Conservation (phyloP, 2,113 vertebrate species). For the Opisthocomus hoazin region DNA sequence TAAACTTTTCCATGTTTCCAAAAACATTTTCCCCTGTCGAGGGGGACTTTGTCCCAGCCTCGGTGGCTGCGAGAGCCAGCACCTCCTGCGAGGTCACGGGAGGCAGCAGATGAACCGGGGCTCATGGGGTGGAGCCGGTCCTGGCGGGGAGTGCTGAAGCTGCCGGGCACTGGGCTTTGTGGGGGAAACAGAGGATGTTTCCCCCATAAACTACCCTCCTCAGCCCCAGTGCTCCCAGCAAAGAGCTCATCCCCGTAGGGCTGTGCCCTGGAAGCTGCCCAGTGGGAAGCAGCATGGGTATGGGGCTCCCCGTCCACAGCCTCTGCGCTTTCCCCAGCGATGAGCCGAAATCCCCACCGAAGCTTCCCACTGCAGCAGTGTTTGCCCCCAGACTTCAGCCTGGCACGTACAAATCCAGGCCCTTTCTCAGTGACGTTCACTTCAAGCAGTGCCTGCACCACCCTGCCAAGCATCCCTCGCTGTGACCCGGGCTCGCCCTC, state of each 20-base stretch:
- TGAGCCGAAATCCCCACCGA: not conserved
- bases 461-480: not conserved
- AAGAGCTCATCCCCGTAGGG: not conserved
- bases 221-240: not conserved
- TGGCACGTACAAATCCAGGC: not conserved
- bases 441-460: not conserved
- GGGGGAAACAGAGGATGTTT: not conserved
- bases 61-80: rapidly evolving
- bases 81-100: not conserved
- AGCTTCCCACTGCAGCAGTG: rapidly evolving
- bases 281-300: rapidly evolving
- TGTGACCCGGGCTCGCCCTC: not conserved
- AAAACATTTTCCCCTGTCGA: not conserved
- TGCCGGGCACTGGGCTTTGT: rapidly evolving
- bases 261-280: not conserved
- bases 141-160: not conserved
- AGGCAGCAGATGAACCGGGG: not conserved
- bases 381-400: not conserved
- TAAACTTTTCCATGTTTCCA: not conserved
- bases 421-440: not conserved
- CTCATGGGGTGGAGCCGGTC: not conserved
- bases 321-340: not conserved
- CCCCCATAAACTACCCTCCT: not conserved
- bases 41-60: not conserved
- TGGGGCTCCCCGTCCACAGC: rapidly evolving